A percentile compares a stretch with the other conserved stretches of the same genome.
These are phyloP conservation scores for Scaptomyza polygonia DNA, from an alignment of 2,888 invertebrate species.

Conservation along the genomic window DNA sequence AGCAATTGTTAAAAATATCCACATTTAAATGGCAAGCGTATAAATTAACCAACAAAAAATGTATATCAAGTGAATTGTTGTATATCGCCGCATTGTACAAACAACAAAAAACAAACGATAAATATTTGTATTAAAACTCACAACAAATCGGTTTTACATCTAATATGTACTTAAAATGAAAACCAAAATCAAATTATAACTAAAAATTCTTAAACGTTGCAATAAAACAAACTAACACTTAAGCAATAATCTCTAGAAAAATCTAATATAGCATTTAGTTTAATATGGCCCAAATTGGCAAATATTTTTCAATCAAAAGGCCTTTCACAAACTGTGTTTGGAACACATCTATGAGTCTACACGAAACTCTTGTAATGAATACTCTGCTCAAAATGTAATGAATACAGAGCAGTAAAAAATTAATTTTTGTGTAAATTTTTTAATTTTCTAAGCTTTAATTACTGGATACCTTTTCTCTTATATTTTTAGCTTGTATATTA, in stretches of 20 bases:
- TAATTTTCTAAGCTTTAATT: background rate
- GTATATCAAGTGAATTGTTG: conserved; percentile 41
- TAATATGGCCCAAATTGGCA: conserved; percentile 36
- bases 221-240: conserved; percentile 48
- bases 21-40: conserved; percentile 53
- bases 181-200: conserved; percentile 19
- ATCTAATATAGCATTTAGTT: conserved; percentile 38
- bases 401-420: background rate
- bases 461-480: too few species aligned
- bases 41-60: conserved; percentile 51
- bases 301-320: conserved; percentile 18
- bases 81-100: conserved; percentile 65
- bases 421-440: background rate
- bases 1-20: conserved; percentile 64
- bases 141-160: conserved; percentile 32
- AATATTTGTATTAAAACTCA: conserved; percentile 36
- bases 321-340: conserved; percentile 47
- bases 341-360: conserved; percentile 4
- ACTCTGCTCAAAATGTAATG: background rate
- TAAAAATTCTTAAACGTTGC: conserved; percentile 40
- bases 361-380: conserved; percentile 9
- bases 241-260: conserved; percentile 59
- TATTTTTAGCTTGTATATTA: background rate
- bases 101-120: conserved; percentile 18
- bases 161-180: conserved; percentile 51